Base-by-base conservation (phyloP, 2,113 vertebrate species). In the Etheostoma cragini region DNA sequence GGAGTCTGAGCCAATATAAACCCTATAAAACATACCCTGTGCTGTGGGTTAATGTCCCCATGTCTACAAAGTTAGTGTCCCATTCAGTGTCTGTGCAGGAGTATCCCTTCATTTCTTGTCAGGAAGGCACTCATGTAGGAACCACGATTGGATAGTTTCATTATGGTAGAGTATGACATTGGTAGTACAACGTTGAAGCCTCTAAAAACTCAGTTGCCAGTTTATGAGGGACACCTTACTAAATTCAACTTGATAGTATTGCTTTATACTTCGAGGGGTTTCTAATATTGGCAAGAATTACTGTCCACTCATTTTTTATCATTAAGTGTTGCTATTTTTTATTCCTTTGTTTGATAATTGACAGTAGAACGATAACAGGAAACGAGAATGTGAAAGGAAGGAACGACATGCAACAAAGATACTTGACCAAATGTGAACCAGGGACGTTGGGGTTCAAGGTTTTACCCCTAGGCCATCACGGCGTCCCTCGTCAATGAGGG, bases 1-100 rank as follows among this genome's bases (percentile, higher is more conserved):
- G 83, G 78, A 85, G 82, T 77, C 67, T 62, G 78, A 82, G 72
- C 45, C 60, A 72, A 86, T 83, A 79, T 67, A 52, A 87, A 83
- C 75, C 65, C 75, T 66, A 65, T 74, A 42, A 10, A 2, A 35
- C 5, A 35, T 76, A 68, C 72, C 58, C 76, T 65, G 80, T 62
- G 78, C 78, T 72, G 81, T 67, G 81, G 50, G 71, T 83, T 83
- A 82, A 76, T 68, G 80, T 83, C 74, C 58, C 60, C 74, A 47
- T 63, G 64, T 72, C 67, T 70, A 69, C 72, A 77, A 72, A 84
- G 69, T 60, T 50, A 60, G 74, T 53, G 69, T 68, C 50, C 65
- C 61, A 45, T 82, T 78, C 52, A 70, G 26, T 47, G 52, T 72
- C 26, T 52, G 65, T 10, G 54, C 30, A 68, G 65, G 13, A 47